Evolutionary conservation across 1,140 invertebrate genomes (phyloP), one percentile per base, ranked within the genome.

Genomic region (Polypedilum vanderplanki): DNA sequence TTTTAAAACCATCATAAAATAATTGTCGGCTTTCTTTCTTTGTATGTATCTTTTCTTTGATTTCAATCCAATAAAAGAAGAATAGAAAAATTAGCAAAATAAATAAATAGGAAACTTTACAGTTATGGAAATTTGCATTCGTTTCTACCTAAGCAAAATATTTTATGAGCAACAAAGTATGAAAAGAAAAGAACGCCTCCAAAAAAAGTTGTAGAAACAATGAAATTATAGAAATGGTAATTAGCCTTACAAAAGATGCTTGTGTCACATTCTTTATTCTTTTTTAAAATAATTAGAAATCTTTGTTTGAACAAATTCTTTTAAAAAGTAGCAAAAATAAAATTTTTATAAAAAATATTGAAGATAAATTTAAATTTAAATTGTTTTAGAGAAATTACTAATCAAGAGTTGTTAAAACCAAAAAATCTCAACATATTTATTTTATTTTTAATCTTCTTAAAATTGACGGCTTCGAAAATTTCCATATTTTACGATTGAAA

Each of bases 401-500:
- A 33, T 33, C 24, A 33, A 33, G 24, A 33, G 24, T 33, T n/a
- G n/a, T n/a, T n/a, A n/a, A n/a, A n/a, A n/a, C n/a, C 24, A 33
- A 33, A 33, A 33, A 33, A 33, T 33, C 24, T 33, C 24, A 33
- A 33, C 24, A 3, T 5, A 33, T 33, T 33, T 33, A 33, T 33
- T 33, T 33, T 33, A 33, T 33, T 57, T 57, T 57, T 57, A 57
- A 57, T 57, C 46, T 57, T 57, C 46, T 57, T 57, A 57, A 33
- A 33, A 33, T 33, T 33, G 46, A 57, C 4, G 46, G n/a, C 12
- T 4, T 57, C 4, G n/a, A 46, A 46, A 70, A 70, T 70, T 70
- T 70, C 65, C 65, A 70, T 70, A 20, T 18, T 70, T 70, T 70
- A 70, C 20, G 18, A 70, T 22, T 18, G 20, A 70, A 70, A 22